Conservation (phyloP, 2,888 invertebrate species). For the Galerucella calmariensis region DNA sequence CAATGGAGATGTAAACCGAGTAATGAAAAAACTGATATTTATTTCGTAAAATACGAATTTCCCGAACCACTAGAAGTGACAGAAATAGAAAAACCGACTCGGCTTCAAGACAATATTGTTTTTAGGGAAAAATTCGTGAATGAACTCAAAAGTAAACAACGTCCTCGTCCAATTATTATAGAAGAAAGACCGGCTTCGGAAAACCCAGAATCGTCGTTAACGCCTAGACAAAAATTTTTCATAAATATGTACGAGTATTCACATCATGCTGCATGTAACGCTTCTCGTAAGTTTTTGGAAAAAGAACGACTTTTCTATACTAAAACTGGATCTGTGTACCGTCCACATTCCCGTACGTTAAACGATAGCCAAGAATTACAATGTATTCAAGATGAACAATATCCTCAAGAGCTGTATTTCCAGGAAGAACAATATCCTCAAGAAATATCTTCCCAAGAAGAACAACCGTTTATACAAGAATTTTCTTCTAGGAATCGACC, state of each 20-base stretch:
- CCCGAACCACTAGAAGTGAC: slow-evolving; percentile 4
- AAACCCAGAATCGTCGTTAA: slow-evolving; percentile 48
- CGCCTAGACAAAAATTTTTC: slow-evolving; percentile 64
- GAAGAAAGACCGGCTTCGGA: slow-evolving; percentile 34
- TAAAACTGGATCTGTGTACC: slow-evolving; percentile 19
- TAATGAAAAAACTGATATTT: slow-evolving; percentile 11
- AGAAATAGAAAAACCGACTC: neutral
- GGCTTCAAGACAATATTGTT: neutral
- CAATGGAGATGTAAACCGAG: slow-evolving; percentile 47
- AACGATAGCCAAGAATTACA: slow-evolving; percentile 1
- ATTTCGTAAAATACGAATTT: slow-evolving; percentile 18
- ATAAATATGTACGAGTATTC: slow-evolving; percentile 61
- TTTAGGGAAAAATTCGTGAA: slow-evolving; percentile 17
- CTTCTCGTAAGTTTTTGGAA: slow-evolving; percentile 36
- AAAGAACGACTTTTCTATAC: slow-evolving; percentile 28
- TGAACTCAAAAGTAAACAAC: slow-evolving; percentile 10
- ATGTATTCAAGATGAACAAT: neutral
- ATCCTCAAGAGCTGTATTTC: neutral
- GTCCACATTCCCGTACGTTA: neutral
- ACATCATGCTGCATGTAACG: slow-evolving; percentile 47
- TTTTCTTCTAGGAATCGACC: neutral
- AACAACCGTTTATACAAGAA: slow-evolving; percentile 1
- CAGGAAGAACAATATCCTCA: slow-evolving; percentile 2
- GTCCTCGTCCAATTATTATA: slow-evolving; percentile 18
- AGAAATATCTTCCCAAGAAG: neutral